Evolutionary conservation across 1,140 invertebrate genomes (phyloP).

Genomic region (Octopus sinensis): DNA sequence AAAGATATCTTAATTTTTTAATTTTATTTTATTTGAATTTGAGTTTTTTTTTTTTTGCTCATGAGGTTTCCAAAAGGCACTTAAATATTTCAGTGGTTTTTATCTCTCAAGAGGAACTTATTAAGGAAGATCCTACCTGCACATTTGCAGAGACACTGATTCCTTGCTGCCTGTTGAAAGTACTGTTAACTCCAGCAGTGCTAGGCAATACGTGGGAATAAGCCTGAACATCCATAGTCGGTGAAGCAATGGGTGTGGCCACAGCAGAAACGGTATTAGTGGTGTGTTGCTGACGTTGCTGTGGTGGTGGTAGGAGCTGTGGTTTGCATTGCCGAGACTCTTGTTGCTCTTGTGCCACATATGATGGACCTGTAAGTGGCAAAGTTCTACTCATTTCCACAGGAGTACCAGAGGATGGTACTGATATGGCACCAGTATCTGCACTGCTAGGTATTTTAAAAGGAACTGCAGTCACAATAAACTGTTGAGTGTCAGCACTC

Average conservation of each 20-base stretch:
- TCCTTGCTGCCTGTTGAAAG: background rate
- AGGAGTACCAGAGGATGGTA: background rate
- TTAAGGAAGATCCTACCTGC: background rate
- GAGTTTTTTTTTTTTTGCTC: too few species aligned
- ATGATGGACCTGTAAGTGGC: background rate
- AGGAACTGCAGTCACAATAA: slow-evolving; percentile 27
- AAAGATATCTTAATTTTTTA: too few species aligned
- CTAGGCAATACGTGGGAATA: background rate
- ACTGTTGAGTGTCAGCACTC: background rate
- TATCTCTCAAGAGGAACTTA: too few species aligned
- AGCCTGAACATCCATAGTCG: slow-evolving; percentile 21
- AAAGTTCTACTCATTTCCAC: background rate
- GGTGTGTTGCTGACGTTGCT: slow-evolving; percentile 25
- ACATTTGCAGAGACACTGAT: background rate
- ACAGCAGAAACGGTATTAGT: slow-evolving; percentile 36
- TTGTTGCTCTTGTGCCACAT: background rate
- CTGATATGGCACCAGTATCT: background rate
- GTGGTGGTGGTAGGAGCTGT: slow-evolving; percentile 17
- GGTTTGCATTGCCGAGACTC: slow-evolving; percentile 2
- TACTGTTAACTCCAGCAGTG: background rate
- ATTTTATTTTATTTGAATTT: too few species aligned
- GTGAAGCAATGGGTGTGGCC: slow-evolving; percentile 33
- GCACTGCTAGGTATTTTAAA: slow-evolving; percentile 20
- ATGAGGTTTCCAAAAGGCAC: too few species aligned
- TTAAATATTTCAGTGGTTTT: too few species aligned